These are phyloP conservation scores for Danio tinwini DNA, from an alignment of 2,797 vertebrate genomes.

Conservation along the genomic window DNA sequence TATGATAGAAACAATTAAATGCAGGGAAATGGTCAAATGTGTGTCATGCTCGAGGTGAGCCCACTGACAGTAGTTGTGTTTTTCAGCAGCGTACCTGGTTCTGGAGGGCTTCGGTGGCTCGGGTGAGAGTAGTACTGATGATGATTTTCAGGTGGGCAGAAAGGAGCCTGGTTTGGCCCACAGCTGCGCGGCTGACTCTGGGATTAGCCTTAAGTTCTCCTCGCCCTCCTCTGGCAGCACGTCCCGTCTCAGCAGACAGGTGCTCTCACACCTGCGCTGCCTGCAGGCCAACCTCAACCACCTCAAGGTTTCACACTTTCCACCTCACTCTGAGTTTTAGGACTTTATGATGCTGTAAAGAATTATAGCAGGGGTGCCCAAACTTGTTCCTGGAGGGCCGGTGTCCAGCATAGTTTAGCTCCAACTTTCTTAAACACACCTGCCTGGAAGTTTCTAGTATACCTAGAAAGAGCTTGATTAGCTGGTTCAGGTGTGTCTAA, in stretches of 20 bases:
- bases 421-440: no score
- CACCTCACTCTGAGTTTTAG: neutral
- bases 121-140: slow-evolving; percentile 94
- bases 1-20: neutral
- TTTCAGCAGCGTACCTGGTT: slow-evolving; percentile 87
- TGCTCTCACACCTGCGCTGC: slow-evolving; percentile 88
- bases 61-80: slow-evolving; percentile 13
- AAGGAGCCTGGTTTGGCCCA: slow-evolving; percentile 78
- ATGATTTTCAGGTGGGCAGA: slow-evolving; percentile 80
- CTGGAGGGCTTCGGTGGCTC: slow-evolving; percentile 86
- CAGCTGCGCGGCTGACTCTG: slow-evolving; percentile 80
- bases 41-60: neutral
- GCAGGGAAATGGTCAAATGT: no score
- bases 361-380: neutral
- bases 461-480: no score
- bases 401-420: no score
- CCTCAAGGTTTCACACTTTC: slow-evolving; percentile 43
- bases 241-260: slow-evolving; percentile 84
- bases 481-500: no score
- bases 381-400: no score
- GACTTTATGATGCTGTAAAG: neutral
- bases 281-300: slow-evolving; percentile 87
- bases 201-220: slow-evolving; percentile 81
- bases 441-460: no score
- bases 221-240: slow-evolving; percentile 80